Evolutionary conservation across 2,888 invertebrate genomes (phyloP).

Genomic region (Choreutis nemorana): DNA sequence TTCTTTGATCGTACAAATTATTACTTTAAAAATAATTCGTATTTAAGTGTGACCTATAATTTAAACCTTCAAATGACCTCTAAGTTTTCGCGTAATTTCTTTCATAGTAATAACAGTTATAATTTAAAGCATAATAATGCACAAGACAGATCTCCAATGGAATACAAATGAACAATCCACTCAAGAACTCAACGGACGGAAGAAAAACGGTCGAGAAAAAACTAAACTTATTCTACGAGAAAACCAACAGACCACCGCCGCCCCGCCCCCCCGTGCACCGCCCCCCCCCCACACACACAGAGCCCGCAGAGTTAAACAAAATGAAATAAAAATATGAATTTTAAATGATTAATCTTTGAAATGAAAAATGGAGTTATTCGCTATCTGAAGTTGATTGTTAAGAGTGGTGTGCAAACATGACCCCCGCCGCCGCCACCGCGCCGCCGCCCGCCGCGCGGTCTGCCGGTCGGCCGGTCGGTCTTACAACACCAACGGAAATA

Average conservation of each 20-base stretch:
- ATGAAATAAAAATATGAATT: constrained; percentile 37
- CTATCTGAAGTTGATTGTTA: constrained; percentile 32
- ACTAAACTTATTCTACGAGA: constrained; percentile 6
- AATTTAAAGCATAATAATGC: too few relatives aligned
- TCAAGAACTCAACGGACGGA: constrained; percentile 5
- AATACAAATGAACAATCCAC: constrained; percentile 16
- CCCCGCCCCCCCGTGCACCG: too few relatives aligned
- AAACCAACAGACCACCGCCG: too few relatives aligned
- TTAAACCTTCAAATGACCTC: too few relatives aligned
- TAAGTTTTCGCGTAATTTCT: too few relatives aligned
- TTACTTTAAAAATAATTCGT: too few relatives aligned
- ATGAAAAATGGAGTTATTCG: constrained; percentile 42
- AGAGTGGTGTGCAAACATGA: constrained; percentile 36
- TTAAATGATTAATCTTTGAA: constrained; percentile 53
- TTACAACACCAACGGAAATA: too few relatives aligned
- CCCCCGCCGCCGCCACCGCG: constrained; percentile 12
- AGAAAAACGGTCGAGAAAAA: constrained; percentile 6
- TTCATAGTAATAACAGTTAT: too few relatives aligned
- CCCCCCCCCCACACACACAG: not conserved
- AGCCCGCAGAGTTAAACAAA: constrained; percentile 6
- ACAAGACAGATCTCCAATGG: constrained; percentile 6
- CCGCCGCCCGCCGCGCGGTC: constrained; percentile 6
- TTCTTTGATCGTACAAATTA: too few relatives aligned
- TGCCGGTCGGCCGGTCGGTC: too few relatives aligned
- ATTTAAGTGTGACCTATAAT: too few relatives aligned